Evolutionary conservation across 1,140 invertebrate genomes (phyloP), one percentile per base, ranked within the genome.

Genomic region (Ceratosolen solmsi): DNA sequence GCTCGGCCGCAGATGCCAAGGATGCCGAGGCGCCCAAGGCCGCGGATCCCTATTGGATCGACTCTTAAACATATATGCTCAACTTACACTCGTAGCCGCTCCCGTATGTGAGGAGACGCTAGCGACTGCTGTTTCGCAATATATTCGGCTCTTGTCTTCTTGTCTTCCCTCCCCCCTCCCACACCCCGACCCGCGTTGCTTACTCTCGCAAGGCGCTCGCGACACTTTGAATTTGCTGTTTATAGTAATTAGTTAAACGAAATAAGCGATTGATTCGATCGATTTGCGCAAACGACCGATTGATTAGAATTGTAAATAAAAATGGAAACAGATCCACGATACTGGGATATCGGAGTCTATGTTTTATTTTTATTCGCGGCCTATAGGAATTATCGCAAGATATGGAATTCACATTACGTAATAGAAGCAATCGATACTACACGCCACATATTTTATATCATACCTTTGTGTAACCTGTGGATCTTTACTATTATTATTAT

Each of bases 41-140:
- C 86, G 85, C 84, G 82, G 84, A 86, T 86, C 84, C 84, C 84
- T 80, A 83, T 82, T 82, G 84, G 74, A 82, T 82, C 83, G 82
- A 83, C 22, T 72, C 83, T 78, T 63, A 63, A 63, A 63, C 60
- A 82, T 41, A 70, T n/a, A 70, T 41, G 65, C 65, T 60, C 80
- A 68, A 71, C 73, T 60, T 46, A 56, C 78, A 70, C 77, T 80
- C 46, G 54, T 17, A 3, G 30, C 5, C 4, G 20, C 17, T 25
- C 33, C 46, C 30, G 49, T 27, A 11, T 68, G 27, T 27, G 38
- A 49, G 41, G 25, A 71, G 38, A 71, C 70, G 38, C 70, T 36
- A 38, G 1, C 60, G 9, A 41, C 71, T 51, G 2, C 9, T 33
- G n/a, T 33, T 73, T 73, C 71, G 49, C 71, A 54, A 51, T 22